Evolutionary conservation across 53 echinoderm and acorn worm genomes (phyloP), one percentile per base, ranked within the genome.

Genomic region (Apostichopus leukothele): DNA sequence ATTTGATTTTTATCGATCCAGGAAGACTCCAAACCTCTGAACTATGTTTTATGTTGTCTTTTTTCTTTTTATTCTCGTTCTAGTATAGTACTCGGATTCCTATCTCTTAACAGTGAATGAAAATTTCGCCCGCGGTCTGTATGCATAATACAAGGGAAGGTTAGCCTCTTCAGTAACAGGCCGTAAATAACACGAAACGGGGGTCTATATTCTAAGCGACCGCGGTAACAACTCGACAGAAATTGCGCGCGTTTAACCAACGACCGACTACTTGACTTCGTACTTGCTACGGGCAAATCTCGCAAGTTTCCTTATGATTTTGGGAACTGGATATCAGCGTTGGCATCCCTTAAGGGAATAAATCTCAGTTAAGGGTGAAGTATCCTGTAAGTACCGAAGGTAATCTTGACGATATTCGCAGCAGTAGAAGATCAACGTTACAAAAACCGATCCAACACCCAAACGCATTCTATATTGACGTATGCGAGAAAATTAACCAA

Each of bases 71-170:
- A 27, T 27, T 27, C 27, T 27, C 27, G 27, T 27, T 27, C n/a
- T 1, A 27, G 27, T 27, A 27, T 27, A 27, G 27, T 27, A 27
- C 27, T 78, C 52, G 51, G 18, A 5, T 78, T 12, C 14, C 5
- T 78, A 78, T 26, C 79, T 78, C 27, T 51, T 78, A 51, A 52
- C 79, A 78, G n/a, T 52, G 79, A 53, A 78, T 19, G 10, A 1
- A 14, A 16, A 78, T 78, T 78, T 78, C 51, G 79, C 79, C 79
- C 53, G n/a, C 18, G 79, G 79, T 78, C 3, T 78, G 79, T 78
- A 78, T 78, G 79, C 79, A 78, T 78, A 78, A 78, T 78, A 78
- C 79, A 27, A 78, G 11, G 51, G 79, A 51, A 78, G 79, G 51
- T 53, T 78, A 78, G 50, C 79, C 79, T 78, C 79, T 78, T 78